Conservation (phyloP, 2,888 invertebrate genomes). For the Gibbula magus region DNA sequence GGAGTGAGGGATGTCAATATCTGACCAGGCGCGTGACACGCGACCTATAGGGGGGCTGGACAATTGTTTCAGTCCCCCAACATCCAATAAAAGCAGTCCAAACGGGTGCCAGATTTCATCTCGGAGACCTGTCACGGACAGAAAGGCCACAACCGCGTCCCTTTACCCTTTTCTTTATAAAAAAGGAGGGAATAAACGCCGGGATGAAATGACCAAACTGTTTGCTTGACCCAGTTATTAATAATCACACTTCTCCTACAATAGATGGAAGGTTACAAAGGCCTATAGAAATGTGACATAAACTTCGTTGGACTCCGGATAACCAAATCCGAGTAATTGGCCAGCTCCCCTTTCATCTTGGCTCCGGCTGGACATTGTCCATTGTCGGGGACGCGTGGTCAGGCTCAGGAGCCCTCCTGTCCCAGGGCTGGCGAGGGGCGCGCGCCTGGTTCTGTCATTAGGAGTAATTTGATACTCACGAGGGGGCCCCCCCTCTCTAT, state of each 20-base stretch:
- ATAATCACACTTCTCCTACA: neutral
- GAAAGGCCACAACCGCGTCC: neutral
- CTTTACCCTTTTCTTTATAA: neutral
- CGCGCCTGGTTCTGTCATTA: no score
- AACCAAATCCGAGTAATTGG: neutral
- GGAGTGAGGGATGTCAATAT: neutral
- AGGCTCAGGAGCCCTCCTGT: neutral
- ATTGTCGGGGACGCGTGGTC: neutral
- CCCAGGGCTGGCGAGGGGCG: neutral
- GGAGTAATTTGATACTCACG: no score
- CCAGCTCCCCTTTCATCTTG: neutral
- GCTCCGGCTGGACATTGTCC: neutral
- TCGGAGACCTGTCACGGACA: neutral
- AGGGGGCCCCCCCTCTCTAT: no score
- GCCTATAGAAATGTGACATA: neutral
- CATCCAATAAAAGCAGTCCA: neutral
- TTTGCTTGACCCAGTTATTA: slow-evolving; percentile 1
- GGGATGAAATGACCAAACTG: neutral
- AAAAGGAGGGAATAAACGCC: neutral
- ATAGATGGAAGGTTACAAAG: neutral
- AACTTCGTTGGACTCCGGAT: neutral
- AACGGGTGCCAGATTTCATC: neutral
- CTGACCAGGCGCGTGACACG: neutral
- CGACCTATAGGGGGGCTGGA: neutral
- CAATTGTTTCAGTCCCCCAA: neutral